phyloP scores from a whole-genome alignment of 2,797 vertebrate species.

The Glyptemys insculpta region DNA sequence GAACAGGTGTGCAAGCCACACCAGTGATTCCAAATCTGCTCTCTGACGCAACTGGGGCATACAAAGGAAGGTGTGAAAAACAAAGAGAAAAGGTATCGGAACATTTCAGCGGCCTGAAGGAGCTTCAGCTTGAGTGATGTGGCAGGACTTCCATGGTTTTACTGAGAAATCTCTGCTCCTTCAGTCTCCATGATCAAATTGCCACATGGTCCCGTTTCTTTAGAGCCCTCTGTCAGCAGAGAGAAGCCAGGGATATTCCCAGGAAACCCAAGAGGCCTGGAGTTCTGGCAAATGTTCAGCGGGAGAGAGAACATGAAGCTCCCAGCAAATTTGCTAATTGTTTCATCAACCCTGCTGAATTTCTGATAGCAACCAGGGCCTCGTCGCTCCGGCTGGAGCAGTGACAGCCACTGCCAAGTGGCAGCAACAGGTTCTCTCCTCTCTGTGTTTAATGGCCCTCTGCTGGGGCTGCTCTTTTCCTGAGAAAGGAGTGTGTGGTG shows the following conservation, averaged over 20 bases:
- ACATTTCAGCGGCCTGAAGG: neutral
- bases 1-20: neutral
- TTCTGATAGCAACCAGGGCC: neutral
- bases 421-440: neutral
- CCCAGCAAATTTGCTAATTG: neutral
- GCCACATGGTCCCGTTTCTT: neutral
- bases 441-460: neutral
- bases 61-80: neutral
- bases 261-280: neutral
- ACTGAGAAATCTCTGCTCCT: accelerated
- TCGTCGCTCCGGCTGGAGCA: neutral
- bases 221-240: neutral
- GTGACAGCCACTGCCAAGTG: too few relatives aligned
- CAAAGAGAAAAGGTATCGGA: neutral
- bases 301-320: neutral
- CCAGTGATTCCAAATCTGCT: neutral
- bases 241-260: neutral
- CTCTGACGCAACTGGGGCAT: neutral
- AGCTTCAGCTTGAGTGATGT: neutral
- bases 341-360: neutral
- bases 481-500: neutral
- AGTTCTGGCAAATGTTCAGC: neutral
- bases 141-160: accelerated
- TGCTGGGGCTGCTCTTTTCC: neutral
- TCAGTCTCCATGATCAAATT: neutral